Evolutionary conservation across 1,140 invertebrate genomes (phyloP), one percentile per base, ranked within the genome.

Genomic region (Drosophila lacertosa): DNA sequence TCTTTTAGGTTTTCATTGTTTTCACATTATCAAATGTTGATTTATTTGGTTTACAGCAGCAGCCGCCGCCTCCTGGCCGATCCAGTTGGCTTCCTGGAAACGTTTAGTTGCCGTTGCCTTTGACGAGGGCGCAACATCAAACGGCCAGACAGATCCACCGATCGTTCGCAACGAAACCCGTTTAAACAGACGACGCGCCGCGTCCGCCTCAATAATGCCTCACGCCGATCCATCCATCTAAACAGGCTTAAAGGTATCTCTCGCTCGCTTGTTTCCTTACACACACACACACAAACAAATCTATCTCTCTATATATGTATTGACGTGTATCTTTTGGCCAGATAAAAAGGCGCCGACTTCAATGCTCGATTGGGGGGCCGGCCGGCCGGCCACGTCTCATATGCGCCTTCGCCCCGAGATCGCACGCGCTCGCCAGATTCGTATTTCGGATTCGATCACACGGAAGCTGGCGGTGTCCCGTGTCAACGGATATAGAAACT

Each of bases 201-300:
- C 71, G 63, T 67, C 76, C 55, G 72, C 51, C 51, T 40, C 63
- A 51, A 54, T 58, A 51, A 54, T 58, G 39, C 42, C 35, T 81
- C 62, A 82, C 78, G 64, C 64, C 81, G 77, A 86, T 77, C 73
- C 81, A 84, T 84, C 81, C 81, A 84, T 84, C 77, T 81, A 73
- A 69, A 67, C 74, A 77, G 82, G 64, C 55, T 79, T 84, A 74
- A 66, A 80, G 65, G 77, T 65, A 29, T 62, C 60, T 60, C 29
- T 59, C 32, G 40, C 63, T 44, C 13, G 45, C 40, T 37, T 59
- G 32, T 60, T 60, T 5, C 20, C 37, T 0, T 20, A 26, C 24
- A 26, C 4, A 26, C 4, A 26, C 24, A 26, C 6, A 22, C 6
- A 5, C 2, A 4, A 5, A 4, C 7, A 26, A 6, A 26, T 44